Conservation (phyloP, 2,888 invertebrate species). For the Lithophane socia region DNA sequence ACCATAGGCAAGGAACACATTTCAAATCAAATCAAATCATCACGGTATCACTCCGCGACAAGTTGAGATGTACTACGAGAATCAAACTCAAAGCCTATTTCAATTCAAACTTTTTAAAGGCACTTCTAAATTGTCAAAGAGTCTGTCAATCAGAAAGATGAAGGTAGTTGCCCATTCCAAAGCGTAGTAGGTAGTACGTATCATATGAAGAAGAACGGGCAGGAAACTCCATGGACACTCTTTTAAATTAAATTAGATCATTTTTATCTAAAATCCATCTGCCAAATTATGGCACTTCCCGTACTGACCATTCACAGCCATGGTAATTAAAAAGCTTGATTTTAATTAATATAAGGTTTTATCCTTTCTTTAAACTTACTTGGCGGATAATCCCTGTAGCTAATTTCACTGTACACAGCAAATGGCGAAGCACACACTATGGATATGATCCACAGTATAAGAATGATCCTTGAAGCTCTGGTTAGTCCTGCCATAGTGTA, state of each 20-base stretch:
- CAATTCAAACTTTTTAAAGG: not conserved
- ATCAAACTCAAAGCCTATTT: not conserved
- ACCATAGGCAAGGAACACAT: not conserved
- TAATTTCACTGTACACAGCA: conserved; percentile 93
- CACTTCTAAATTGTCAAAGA: not conserved
- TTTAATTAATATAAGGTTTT: not conserved
- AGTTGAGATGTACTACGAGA: not conserved
- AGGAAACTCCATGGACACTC: not conserved
- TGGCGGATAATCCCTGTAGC: conserved; percentile 94
- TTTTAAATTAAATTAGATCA: not conserved
- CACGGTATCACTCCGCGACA: not conserved
- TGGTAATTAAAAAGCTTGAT: not conserved
- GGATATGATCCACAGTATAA: conserved; percentile 94
- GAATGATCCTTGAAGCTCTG: conserved; percentile 94
- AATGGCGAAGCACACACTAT: conserved; percentile 94
- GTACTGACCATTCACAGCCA: not conserved
- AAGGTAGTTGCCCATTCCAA: not conserved
- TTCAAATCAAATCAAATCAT: not conserved
- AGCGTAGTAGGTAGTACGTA: too few relatives aligned
- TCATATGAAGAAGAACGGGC: not conserved
- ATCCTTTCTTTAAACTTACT: conserved; percentile 81
- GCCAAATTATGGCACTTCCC: not conserved
- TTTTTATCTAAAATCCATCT: not conserved
- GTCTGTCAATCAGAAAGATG: not conserved
- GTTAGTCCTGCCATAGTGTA: conserved; percentile 95